phyloP scores from a whole-genome alignment of 2,888 invertebrate species.

The Noctua janthina region DNA sequence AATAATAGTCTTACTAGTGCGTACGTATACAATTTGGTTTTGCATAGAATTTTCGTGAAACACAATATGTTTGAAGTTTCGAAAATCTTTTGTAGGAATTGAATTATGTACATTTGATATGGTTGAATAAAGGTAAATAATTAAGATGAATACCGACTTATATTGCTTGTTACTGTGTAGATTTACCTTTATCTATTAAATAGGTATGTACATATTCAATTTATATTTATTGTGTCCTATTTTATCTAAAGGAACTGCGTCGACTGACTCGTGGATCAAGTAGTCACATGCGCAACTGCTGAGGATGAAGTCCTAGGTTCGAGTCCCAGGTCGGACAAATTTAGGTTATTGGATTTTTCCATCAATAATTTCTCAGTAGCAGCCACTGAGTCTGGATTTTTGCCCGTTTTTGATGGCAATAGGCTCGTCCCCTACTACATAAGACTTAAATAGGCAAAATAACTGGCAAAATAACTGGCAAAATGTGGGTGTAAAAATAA shows the following conservation, averaged over 20 bases:
- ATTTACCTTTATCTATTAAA: not conserved
- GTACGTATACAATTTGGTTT: slow-evolving; percentile 22
- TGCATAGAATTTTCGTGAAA: slow-evolving; percentile 16
- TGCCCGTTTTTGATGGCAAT: too few relatives aligned
- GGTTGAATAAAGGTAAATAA: not conserved
- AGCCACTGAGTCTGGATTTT: too few relatives aligned
- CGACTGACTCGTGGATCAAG: not conserved
- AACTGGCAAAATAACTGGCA: too few relatives aligned
- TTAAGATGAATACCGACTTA: not conserved
- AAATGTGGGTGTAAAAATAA: too few relatives aligned
- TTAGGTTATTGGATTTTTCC: too few relatives aligned
- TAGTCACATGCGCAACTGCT: not conserved
- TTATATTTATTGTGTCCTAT: not conserved
- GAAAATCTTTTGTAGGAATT: slow-evolving; percentile 14
- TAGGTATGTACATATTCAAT: not conserved
- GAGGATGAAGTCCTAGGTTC: too few relatives aligned
- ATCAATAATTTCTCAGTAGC: too few relatives aligned
- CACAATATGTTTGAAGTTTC: slow-evolving; percentile 21
- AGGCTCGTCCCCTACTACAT: too few relatives aligned
- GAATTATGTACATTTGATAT: not conserved
- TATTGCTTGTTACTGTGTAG: not conserved
- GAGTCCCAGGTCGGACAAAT: too few relatives aligned
- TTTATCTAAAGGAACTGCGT: not conserved
- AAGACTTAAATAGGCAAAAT: too few relatives aligned
- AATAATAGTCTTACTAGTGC: slow-evolving; percentile 17